phyloP scores from a whole-genome alignment of 1,140 invertebrate genomes.

The Drosophila teissieri region DNA sequence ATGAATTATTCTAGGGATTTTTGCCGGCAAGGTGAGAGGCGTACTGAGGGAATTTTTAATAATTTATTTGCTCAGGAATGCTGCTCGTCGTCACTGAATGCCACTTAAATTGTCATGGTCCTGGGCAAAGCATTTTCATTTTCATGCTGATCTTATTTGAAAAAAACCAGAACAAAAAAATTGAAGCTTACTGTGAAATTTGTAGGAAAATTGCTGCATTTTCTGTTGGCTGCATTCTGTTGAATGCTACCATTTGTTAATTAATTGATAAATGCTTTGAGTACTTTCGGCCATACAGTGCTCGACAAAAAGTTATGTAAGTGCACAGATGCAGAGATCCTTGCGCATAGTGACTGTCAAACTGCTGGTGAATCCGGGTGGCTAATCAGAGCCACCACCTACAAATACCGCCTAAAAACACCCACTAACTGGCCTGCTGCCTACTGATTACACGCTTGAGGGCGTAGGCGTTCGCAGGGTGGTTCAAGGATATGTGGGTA shows the following conservation, averaged over 20 bases:
- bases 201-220: too few species aligned
- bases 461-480: background rate
- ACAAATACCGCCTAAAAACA: background rate
- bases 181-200: too few species aligned
- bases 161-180: too few species aligned
- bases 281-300: too few species aligned
- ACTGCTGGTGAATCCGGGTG: slow-evolving; percentile 12
- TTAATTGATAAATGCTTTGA: too few species aligned
- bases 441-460: slow-evolving; percentile 28
- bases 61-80: slow-evolving; percentile 24
- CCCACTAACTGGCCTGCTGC: slow-evolving; percentile 10
- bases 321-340: too few species aligned
- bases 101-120: slow-evolving; percentile 13
- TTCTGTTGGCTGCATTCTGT: too few species aligned
- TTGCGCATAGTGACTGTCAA: slow-evolving; percentile 22
- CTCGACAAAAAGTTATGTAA: too few species aligned
- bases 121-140: too few species aligned
- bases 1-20: slow-evolving; percentile 13
- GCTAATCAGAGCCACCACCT: too few species aligned
- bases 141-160: background rate
- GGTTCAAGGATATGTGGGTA: slow-evolving; percentile 4
- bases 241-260: too few species aligned
- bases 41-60: slow-evolving; percentile 22
- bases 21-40: slow-evolving; percentile 8
- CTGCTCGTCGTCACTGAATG: slow-evolving; percentile 3